These are phyloP conservation scores for Periplaneta americana DNA, from an alignment of 1,140 invertebrate genomes.

Conservation along the genomic window DNA sequence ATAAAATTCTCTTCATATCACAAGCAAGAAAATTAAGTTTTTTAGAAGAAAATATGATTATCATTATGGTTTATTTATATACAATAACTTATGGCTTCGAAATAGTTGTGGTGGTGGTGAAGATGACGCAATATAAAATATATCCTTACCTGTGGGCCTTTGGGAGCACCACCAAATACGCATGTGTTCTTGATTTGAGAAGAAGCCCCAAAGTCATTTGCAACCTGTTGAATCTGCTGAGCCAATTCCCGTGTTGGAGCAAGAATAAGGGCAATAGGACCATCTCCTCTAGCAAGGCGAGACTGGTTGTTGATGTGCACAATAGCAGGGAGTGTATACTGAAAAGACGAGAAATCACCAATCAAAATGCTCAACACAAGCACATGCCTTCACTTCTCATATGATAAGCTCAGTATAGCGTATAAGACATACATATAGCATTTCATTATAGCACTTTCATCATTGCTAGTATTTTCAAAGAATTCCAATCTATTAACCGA, in stretches of 20 bases:
- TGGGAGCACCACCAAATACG: conserved; percentile 86
- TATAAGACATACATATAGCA: not conserved
- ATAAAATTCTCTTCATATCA: too few relatives aligned
- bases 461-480: not conserved
- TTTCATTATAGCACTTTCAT: not conserved
- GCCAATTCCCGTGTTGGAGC: conserved; percentile 83
- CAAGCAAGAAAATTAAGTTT: not conserved
- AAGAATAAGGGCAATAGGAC: conserved; percentile 68
- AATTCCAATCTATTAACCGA: not conserved
- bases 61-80: too few relatives aligned
- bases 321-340: conserved; percentile 53
- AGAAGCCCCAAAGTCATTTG: conserved; percentile 71
- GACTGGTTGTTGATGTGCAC: conserved; percentile 75
- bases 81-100: too few relatives aligned
- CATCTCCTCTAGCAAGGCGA: conserved; percentile 57
- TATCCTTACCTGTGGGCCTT: conserved; percentile 62
- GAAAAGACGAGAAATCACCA: not conserved
- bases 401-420: not conserved
- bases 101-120: not conserved
- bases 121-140: too few relatives aligned
- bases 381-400: not conserved
- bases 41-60: too few relatives aligned
- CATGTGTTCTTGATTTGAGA: conserved; percentile 77
- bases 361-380: not conserved
- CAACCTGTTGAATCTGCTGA: conserved; percentile 83